Percentiles rank a stretch among this genome's conserved stretches.
phyloP scores from a whole-genome alignment of 2,113 vertebrate species.

The Falco punctatus region DNA sequence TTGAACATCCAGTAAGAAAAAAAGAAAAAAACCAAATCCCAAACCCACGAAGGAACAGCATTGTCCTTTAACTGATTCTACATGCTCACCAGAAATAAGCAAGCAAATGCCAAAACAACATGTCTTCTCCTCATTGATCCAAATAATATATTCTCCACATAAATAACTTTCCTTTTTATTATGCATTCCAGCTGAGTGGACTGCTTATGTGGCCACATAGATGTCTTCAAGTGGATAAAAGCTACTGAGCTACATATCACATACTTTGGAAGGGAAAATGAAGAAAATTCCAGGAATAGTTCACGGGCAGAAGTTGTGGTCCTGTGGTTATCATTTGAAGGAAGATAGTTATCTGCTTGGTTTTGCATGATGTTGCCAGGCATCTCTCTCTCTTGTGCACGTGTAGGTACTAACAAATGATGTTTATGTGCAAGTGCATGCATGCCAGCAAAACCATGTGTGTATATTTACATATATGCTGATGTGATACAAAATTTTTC shows the following conservation, averaged over 20 bases:
- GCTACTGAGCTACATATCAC: neutral
- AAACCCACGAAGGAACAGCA: accelerated
- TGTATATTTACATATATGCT: neutral
- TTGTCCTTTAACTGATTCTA: neutral
- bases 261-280: neutral
- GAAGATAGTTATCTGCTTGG: neutral
- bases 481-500: neutral
- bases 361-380: neutral
- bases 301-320: neutral
- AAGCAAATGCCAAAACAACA: neutral
- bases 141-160: neutral
- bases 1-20: neutral
- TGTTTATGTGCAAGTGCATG: neutral
- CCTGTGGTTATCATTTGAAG: neutral
- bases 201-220: neutral
- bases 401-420: neutral
- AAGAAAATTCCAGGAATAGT: neutral
- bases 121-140: neutral
- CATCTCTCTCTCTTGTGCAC: neutral
- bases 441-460: neutral
- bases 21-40: neutral
- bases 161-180: neutral
- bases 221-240: neutral
- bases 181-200: neutral
- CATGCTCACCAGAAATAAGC: neutral